Conservation (phyloP, 2,113 vertebrate species). For the Lepus timidus region DNA sequence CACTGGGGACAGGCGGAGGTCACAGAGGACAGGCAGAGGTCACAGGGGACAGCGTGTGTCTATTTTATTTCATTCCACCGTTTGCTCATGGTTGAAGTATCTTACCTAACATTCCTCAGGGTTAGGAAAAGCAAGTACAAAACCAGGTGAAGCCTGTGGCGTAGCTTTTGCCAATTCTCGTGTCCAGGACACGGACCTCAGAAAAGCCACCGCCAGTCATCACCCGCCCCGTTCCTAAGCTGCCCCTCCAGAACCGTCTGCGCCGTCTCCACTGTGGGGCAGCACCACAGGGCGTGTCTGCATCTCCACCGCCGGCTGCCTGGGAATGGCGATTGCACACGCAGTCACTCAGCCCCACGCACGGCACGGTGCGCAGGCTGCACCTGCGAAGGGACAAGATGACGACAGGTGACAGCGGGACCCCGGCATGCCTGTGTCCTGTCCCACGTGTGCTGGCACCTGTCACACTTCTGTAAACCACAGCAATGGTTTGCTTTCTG, state of each 20-base stretch:
- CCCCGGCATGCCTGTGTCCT: not conserved
- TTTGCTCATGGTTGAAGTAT: not conserved
- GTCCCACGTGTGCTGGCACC: not conserved
- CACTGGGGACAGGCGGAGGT: too few species aligned
- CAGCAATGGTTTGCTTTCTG: not conserved
- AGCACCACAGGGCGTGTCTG: not conserved
- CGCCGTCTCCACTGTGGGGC: not conserved
- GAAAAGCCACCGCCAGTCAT: not conserved
- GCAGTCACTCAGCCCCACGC: not conserved
- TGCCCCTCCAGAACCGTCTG: not conserved
- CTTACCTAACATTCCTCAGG: not conserved
- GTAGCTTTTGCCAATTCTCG: not conserved
- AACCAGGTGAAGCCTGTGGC: not conserved
- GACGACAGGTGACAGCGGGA: too few species aligned
- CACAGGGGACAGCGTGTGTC: too few species aligned
- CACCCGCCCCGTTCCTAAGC: too few species aligned
- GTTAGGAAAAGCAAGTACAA: not conserved
- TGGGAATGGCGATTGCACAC: not conserved
- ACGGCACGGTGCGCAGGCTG: not conserved
- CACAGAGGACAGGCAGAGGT: too few species aligned
- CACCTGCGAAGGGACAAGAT: too few species aligned
- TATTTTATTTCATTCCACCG: not conserved
- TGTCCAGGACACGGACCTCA: not conserved
- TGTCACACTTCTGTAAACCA: not conserved
- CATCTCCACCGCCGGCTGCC: not conserved